phyloP scores from a whole-genome alignment of 35 echinoderm and acorn worm species.

The Ophioderma brevispina region DNA sequence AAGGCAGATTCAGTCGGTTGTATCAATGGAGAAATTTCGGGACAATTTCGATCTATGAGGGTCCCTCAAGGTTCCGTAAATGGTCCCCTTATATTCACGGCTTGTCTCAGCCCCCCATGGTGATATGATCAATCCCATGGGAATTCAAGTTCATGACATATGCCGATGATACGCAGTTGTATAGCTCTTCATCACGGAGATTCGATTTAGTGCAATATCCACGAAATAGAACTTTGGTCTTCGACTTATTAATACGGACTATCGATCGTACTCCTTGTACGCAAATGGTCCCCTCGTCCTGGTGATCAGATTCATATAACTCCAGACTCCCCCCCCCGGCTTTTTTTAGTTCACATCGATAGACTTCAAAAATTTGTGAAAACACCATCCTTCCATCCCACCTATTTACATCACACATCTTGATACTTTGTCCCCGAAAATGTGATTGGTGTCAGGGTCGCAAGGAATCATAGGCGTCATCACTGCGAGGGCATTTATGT shows the following conservation, averaged over 20 bases:
- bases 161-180: constrained; percentile 64
- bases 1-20: constrained; percentile 14
- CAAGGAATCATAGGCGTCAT: not conserved
- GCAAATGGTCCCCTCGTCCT: too few relatives aligned
- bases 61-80: constrained; percentile 26
- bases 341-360: constrained; percentile 26
- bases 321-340: too few relatives aligned
- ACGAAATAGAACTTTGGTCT: constrained; percentile 2
- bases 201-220: not conserved
- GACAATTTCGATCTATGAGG: constrained; percentile 11
- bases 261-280: not conserved
- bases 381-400: not conserved
- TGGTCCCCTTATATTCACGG: not conserved
- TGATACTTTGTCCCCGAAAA: not conserved
- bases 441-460: not conserved
- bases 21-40: constrained; percentile 22
- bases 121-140: not conserved
- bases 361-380: not conserved
- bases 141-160: constrained; percentile 36
- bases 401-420: too few relatives aligned
- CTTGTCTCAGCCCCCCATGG: not conserved
- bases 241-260: not conserved
- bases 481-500: not conserved
- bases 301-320: too few relatives aligned
- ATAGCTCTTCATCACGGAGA: not conserved